phyloP scores from a whole-genome alignment of 2,888 invertebrate genomes.

The Selenia dentaria region DNA sequence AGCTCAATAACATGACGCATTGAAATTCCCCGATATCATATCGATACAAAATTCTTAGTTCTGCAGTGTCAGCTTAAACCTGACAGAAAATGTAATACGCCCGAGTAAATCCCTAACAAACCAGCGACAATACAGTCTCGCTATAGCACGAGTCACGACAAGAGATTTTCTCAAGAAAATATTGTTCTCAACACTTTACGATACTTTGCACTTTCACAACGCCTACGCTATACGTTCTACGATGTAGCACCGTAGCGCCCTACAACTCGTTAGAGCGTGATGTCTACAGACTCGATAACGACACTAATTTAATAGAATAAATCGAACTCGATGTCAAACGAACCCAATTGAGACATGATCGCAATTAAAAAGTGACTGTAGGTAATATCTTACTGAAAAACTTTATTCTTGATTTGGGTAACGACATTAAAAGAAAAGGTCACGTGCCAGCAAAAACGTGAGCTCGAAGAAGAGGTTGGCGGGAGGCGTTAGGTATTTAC shows the following conservation, averaged over 20 bases:
- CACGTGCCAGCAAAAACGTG: conserved; percentile 6
- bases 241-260: conserved; percentile 23
- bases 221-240: conserved; percentile 17
- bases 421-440: background rate
- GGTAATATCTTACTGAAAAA: conserved; percentile 22
- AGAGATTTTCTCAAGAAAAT: background rate
- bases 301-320: conserved; percentile 58
- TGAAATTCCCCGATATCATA: too few species aligned
- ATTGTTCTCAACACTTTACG: background rate
- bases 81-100: too few species aligned
- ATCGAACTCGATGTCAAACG: conserved; percentile 57
- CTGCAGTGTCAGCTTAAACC: too few species aligned
- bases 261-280: conserved; percentile 20
- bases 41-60: too few species aligned
- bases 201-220: background rate
- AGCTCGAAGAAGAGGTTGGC: too few species aligned
- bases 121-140: too few species aligned
- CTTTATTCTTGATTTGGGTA: too few species aligned
- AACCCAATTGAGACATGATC: conserved; percentile 59
- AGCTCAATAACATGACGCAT: too few species aligned
- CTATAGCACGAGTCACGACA: background rate
- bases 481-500: too few species aligned
- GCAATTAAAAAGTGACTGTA: conserved; percentile 58
- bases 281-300: conserved; percentile 51
- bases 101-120: too few species aligned